Evolutionary conservation across 2,113 vertebrate genomes (phyloP).

Genomic region (Alethe castanea): DNA sequence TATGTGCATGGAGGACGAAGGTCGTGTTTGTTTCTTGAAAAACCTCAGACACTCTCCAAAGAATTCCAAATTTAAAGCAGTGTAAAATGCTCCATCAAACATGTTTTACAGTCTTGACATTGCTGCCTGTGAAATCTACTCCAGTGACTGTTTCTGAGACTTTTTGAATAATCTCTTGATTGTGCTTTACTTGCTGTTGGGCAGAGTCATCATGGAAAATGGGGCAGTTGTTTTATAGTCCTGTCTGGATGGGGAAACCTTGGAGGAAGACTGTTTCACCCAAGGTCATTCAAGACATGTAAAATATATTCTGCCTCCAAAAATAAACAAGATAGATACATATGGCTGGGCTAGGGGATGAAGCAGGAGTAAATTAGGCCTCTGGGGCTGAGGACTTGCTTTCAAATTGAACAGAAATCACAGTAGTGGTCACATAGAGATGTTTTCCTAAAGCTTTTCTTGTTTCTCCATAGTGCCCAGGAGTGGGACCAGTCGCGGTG

Average conservation of each 20-base stretch:
- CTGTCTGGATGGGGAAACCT: background rate
- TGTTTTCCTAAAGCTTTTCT: background rate
- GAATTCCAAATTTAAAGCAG: slow-evolving; percentile 47
- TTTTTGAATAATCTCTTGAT: slow-evolving; percentile 26
- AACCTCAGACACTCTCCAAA: slow-evolving; percentile 22
- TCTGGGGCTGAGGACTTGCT: background rate
- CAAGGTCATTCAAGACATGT: background rate
- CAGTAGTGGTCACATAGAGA: background rate
- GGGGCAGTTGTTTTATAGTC: slow-evolving; percentile 7
- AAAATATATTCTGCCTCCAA: background rate
- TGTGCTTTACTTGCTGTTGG: slow-evolving; percentile 9
- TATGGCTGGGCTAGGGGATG: background rate
- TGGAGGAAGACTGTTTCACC: slow-evolving; percentile 9
- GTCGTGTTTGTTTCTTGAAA: slow-evolving; percentile 30
- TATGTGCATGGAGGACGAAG: background rate
- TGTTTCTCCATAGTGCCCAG: background rate
- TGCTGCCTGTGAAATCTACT: slow-evolving; percentile 3
- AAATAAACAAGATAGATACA: background rate
- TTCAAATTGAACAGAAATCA: background rate
- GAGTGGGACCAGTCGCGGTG: accelerated
- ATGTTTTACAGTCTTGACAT: slow-evolving; percentile 42
- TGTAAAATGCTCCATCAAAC: slow-evolving; percentile 63
- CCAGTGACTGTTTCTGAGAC: background rate
- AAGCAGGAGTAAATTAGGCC: background rate
- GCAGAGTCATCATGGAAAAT: background rate